A percentile compares a stretch with the other conserved stretches of the same genome.
Evolutionary conservation across 2,888 invertebrate genomes (phyloP).

Genomic region (Odontomyia ornata): DNA sequence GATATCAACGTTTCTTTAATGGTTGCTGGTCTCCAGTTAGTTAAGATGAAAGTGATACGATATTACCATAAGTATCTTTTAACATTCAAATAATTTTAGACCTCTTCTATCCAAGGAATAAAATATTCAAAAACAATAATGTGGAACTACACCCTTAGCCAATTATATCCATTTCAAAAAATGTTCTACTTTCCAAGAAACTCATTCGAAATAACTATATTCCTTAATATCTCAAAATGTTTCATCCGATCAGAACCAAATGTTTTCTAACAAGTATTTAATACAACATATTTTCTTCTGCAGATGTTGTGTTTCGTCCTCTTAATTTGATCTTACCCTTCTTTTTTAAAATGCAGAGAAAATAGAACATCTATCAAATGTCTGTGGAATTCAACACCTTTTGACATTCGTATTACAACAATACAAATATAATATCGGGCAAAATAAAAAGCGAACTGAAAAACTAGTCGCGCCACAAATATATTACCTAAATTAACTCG

Average conservation of each 20-base stretch:
- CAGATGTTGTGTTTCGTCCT: constrained; percentile 28
- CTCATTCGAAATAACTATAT: neutral
- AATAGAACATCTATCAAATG: constrained; percentile 36
- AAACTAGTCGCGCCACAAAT: constrained; percentile 14
- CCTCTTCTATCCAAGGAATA: no score
- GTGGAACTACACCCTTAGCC: no score
- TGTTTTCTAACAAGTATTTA: constrained; percentile 11
- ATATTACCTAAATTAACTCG: constrained; percentile 11
- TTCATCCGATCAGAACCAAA: constrained; percentile 14
- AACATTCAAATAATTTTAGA: no score
- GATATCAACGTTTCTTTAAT: neutral
- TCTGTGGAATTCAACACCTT: constrained; percentile 39
- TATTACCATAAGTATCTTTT: no score
- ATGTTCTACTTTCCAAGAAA: neutral
- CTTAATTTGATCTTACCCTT: constrained; percentile 34
- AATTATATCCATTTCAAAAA: neutral
- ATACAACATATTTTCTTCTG: neutral
- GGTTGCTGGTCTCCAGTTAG: no score
- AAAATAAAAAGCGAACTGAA: neutral
- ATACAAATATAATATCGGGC: neutral
- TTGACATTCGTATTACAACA: neutral
- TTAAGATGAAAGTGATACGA: no score
- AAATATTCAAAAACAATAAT: no score
- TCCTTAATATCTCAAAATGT: neutral
- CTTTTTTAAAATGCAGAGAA: constrained; percentile 16